Evolutionary conservation across 2,888 invertebrate genomes (phyloP).

Genomic region (Pachymerium ferrugineum): DNA sequence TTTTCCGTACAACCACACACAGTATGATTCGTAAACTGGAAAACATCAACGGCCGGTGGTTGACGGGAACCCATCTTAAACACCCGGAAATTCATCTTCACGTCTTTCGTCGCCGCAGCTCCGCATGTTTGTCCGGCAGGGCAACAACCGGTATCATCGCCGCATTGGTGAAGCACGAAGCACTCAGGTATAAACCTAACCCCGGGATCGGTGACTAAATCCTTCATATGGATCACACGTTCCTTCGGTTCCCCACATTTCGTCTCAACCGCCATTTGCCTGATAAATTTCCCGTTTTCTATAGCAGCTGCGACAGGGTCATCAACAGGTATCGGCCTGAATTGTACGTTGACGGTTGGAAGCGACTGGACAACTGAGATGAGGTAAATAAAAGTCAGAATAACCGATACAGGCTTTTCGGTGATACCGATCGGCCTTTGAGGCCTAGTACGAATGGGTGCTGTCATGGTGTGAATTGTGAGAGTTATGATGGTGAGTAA

Average conservation of each 20-base stretch:
- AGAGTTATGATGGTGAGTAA: background rate
- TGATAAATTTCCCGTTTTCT: background rate
- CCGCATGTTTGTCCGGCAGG: constrained; percentile 48
- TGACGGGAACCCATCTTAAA: background rate
- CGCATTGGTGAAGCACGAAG: constrained; percentile 77
- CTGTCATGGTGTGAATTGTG: background rate
- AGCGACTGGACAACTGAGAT: background rate
- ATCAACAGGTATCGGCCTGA: background rate
- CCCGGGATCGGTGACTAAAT: constrained; percentile 63
- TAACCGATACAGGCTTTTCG: background rate
- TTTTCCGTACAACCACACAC: background rate
- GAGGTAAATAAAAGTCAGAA: background rate
- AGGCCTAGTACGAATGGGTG: background rate
- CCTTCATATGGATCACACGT: constrained; percentile 64
- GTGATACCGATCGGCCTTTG: background rate
- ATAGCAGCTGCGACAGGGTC: background rate
- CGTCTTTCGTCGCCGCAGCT: background rate
- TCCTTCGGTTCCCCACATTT: constrained; percentile 42
- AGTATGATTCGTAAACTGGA: constrained; percentile 27
- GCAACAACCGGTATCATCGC: constrained; percentile 84
- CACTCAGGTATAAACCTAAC: constrained; percentile 77
- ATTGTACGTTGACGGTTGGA: background rate
- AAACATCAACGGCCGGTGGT: background rate
- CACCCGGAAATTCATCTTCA: background rate
- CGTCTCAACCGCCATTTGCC: background rate